A percentile compares a stretch with the other conserved stretches of the same genome.
phyloP scores from a whole-genome alignment of 2,797 vertebrate genomes.

The Aeoliscus strigatus region DNA sequence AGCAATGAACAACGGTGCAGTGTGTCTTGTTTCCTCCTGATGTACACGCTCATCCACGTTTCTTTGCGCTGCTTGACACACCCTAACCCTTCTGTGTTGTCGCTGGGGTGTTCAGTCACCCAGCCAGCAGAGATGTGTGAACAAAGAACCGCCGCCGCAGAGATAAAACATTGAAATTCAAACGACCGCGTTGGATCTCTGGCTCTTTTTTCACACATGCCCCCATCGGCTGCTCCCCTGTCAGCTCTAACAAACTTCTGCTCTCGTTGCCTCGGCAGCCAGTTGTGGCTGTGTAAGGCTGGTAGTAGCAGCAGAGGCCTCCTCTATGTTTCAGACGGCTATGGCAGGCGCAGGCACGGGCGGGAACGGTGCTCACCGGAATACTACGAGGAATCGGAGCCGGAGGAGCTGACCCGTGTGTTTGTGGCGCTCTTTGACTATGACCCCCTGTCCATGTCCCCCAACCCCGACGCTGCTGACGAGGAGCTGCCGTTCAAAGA shows the following conservation, averaged over 20 bases:
- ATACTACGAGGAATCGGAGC: conserved; percentile 87
- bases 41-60: conserved; percentile 49
- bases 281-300: conserved; percentile 62
- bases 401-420: conserved; percentile 83
- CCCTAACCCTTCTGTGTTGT: conserved; percentile 45
- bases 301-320: conserved; percentile 70
- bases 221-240: conserved; percentile 53
- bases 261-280: conserved; percentile 61
- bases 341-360: conserved; percentile 73
- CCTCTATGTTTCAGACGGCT: conserved; percentile 81
- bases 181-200: conserved; percentile 14
- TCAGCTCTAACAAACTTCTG: conserved; percentile 65
- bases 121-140: conserved; percentile 65
- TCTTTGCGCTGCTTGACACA: conserved; percentile 50
- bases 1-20: conserved; percentile 67
- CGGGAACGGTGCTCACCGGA: conserved; percentile 82
- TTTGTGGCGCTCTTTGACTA: conserved; percentile 99
- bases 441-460: conserved; percentile 95
- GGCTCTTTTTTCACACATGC: conserved; percentile 68
- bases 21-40: conserved; percentile 49
- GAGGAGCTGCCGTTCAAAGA: conserved; percentile 97
- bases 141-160: conserved; percentile 44
- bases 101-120: conserved; percentile 40
- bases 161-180: conserved; percentile 17
- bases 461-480: conserved; percentile 92